Conservation (phyloP, 2,113 vertebrate genomes). For the Sinocyclocheilus anophthalmus region DNA sequence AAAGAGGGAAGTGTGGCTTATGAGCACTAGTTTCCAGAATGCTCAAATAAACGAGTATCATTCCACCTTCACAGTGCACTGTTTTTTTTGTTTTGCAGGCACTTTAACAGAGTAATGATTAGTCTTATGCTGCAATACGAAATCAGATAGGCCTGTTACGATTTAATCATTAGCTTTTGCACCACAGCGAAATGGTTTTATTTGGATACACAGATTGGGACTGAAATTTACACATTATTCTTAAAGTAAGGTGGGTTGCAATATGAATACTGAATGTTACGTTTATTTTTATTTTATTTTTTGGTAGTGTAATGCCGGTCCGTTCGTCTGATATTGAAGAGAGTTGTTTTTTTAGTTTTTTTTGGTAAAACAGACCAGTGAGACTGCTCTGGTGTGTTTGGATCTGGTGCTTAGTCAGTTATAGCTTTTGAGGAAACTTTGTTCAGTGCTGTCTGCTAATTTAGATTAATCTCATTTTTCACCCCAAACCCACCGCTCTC, state of each 20-base stretch:
- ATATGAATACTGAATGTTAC: slow-evolving; percentile 30
- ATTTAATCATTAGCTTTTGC: slow-evolving; percentile 7
- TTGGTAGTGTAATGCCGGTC: background rate
- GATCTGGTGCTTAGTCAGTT: background rate
- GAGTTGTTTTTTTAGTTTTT: background rate
- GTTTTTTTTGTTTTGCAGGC: background rate
- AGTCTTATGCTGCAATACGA: background rate
- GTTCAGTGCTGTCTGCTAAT: slow-evolving; percentile 24
- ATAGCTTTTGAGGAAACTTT: slow-evolving; percentile 10
- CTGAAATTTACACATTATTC: background rate
- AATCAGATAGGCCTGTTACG: background rate
- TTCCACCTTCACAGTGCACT: slow-evolving; percentile 20
- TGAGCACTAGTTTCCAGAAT: background rate
- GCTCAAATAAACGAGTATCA: background rate
- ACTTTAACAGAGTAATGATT: background rate
- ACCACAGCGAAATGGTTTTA: background rate
- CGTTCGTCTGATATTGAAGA: background rate
- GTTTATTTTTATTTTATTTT: background rate
- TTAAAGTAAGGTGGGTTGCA: slow-evolving; percentile 23
- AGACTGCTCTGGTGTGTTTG: background rate
- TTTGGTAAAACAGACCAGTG: background rate
- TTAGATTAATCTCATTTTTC: slow-evolving; percentile 6
- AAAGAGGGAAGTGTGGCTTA: background rate
- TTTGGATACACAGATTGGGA: background rate
- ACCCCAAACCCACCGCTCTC: background rate